These are phyloP conservation scores for Tetrao urogallus DNA, from an alignment of 2,113 vertebrate genomes.

Conservation along the genomic window DNA sequence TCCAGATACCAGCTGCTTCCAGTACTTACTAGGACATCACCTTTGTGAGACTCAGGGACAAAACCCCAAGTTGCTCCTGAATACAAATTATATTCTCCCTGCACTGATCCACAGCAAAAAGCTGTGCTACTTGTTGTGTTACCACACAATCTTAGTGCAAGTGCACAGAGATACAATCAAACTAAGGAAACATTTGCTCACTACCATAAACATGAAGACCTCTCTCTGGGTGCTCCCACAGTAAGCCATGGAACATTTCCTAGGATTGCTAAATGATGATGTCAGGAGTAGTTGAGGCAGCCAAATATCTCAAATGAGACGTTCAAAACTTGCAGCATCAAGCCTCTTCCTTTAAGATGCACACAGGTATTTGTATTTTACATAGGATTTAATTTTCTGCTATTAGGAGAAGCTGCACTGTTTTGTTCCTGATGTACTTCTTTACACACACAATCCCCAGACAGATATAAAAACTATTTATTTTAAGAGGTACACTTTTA, in stretches of 20 bases:
- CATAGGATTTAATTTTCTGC: background rate
- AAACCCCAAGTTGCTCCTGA: background rate
- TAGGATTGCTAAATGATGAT: conserved; percentile 18
- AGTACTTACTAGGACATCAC: background rate
- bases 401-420: background rate
- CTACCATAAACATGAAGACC: background rate
- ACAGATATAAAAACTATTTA: background rate
- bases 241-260: conserved; percentile 23
- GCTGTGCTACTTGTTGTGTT: background rate
- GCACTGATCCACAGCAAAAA: background rate
- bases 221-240: background rate
- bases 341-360: background rate
- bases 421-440: background rate
- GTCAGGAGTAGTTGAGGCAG: conserved; percentile 13
- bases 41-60: background rate
- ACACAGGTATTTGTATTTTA: background rate
- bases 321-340: conserved; percentile 24
- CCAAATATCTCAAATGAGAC: conserved; percentile 14
- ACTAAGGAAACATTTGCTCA: conserved; percentile 32
- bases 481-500: background rate
- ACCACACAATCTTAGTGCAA: background rate
- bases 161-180: conserved; percentile 30
- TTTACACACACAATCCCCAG: background rate
- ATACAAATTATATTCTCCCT: background rate
- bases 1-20: background rate